phyloP scores from a whole-genome alignment of 2,797 vertebrate genomes.

The Parauchenoglanis ngamensis region DNA sequence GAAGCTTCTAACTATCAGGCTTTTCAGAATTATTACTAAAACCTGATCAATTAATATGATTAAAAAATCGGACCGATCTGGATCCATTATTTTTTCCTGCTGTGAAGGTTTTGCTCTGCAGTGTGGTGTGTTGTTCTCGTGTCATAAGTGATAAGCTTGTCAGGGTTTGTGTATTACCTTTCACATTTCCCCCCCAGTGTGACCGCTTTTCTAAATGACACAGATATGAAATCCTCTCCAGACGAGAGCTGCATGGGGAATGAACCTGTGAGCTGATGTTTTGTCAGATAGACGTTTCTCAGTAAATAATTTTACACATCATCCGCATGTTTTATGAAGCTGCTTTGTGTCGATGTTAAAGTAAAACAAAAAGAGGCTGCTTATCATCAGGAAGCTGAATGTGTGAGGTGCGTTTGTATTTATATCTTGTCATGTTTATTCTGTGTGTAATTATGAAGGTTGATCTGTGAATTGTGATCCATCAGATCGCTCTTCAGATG shows the following conservation, averaged over 20 bases:
- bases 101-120: background rate
- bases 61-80: background rate
- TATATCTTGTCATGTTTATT: background rate
- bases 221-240: background rate
- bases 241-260: background rate
- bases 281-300: background rate
- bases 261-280: background rate
- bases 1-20: background rate
- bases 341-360: background rate
- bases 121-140: background rate
- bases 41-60: background rate
- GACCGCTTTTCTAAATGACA: background rate
- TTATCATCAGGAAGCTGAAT: background rate
- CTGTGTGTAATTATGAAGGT: constrained; percentile 21
- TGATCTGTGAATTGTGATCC: constrained; percentile 49
- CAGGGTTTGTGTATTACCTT: background rate
- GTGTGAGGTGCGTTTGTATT: background rate
- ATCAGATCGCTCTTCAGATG: constrained; percentile 95
- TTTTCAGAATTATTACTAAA: background rate
- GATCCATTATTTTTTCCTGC: background rate
- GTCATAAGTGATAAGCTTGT: background rate
- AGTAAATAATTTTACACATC: background rate
- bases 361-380: background rate
- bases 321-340: background rate
- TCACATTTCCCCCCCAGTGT: background rate